These are phyloP conservation scores for Drosophila vallismaia DNA, from an alignment of 2,888 invertebrate species.

Conservation along the genomic window DNA sequence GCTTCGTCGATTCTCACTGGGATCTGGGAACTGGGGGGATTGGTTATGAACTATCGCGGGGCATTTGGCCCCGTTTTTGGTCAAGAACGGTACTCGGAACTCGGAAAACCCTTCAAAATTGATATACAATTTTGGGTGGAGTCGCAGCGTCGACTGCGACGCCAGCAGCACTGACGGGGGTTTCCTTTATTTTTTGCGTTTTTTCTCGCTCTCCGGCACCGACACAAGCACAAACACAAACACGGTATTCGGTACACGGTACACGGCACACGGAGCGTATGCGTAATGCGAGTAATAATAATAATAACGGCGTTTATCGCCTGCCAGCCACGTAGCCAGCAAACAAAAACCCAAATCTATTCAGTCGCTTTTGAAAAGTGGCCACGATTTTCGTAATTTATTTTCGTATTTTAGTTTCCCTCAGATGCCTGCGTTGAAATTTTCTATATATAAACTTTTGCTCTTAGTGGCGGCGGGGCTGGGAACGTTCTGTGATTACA, in stretches of 20 bases:
- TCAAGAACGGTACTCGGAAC: conserved; percentile 24
- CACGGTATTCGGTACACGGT: conserved; percentile 12
- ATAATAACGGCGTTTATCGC: conserved; percentile 37
- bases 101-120: conserved; percentile 47
- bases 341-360: conserved; percentile 31
- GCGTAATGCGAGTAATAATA: conserved; percentile 56
- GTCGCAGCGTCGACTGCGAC: conserved; percentile 65
- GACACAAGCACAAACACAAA: conserved; percentile 14
- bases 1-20: conserved; percentile 28
- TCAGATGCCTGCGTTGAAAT: conserved; percentile 79
- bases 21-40: conserved; percentile 1
- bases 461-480: conserved; percentile 56
- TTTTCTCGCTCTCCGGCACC: conserved; percentile 19
- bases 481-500: conserved; percentile 66
- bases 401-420: conserved; percentile 64
- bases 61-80: conserved; percentile 23
- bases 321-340: conserved; percentile 3
- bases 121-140: conserved; percentile 77
- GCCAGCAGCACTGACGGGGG: conserved; percentile 40
- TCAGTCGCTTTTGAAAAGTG: conserved; percentile 35
- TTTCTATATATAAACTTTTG: conserved; percentile 82
- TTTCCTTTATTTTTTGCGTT: conserved; percentile 18
- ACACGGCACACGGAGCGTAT: conserved; percentile 57
- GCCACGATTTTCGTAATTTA: conserved; percentile 48
- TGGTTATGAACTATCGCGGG: conserved; percentile 13